Evolutionary conservation across 2,888 invertebrate genomes (phyloP).

Genomic region (Clivina fossor): DNA sequence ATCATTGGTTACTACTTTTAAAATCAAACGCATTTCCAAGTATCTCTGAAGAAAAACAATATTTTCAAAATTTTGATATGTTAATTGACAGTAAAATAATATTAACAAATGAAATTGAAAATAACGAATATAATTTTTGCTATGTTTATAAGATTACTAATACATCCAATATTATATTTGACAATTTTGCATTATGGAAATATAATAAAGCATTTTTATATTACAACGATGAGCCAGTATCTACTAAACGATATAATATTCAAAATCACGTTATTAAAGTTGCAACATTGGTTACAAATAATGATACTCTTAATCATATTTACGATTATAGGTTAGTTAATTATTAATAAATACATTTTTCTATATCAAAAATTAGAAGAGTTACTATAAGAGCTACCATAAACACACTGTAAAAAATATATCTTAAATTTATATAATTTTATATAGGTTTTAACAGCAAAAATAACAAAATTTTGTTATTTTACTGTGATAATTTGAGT

Average conservation of each 20-base stretch:
- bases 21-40: neutral
- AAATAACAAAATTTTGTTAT: too few relatives aligned
- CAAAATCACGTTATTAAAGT: neutral
- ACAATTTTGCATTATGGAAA: neutral
- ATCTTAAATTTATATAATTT: too few relatives aligned
- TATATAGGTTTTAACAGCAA: too few relatives aligned
- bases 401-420: too few relatives aligned
- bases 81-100: neutral
- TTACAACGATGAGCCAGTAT: neutral
- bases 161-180: neutral
- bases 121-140: neutral
- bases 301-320: conserved; percentile 6
- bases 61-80: neutral
- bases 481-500: too few relatives aligned
- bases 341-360: too few relatives aligned
- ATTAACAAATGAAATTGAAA: neutral
- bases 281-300: neutral
- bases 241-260: neutral
- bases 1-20: conserved; percentile 1
- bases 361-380: too few relatives aligned
- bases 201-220: neutral
- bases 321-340: neutral
- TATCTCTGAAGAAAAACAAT: too few relatives aligned
- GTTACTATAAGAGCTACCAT: too few relatives aligned
- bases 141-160: conserved; percentile 9